Base-by-base conservation (phyloP, 2,113 vertebrate genomes). In the Etia nguti region DNA sequence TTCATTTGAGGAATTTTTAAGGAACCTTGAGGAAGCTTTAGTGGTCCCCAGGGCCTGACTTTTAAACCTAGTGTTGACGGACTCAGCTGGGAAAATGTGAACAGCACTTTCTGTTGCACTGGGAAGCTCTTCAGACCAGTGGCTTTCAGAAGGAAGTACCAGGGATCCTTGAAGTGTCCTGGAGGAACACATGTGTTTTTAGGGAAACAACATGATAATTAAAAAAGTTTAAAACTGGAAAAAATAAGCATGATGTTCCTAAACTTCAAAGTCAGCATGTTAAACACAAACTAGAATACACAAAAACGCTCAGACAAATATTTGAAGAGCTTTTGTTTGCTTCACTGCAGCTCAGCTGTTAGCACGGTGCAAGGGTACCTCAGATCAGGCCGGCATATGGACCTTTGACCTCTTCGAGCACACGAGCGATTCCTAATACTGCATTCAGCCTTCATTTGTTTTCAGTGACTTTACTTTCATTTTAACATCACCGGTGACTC, bases 391-490 rank as follows among this genome's bases (percentile, higher is more conserved):
- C 4, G 4, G 41, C 70, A 20, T 2, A 6, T 50, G 16, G 43
- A 77, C 70, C 70, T 52, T 77, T 77, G 73, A 77, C 46, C 73
- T 34, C 73, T 31, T 31, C 10, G 1, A 50, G 29, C 70, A 48
- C 43, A 73, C 13, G 20, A 4, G 52, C n/a, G 52, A 48, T 26
- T 29, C 41, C 41, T 73, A 10, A 73, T 50, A 0, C 43, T 50
- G 24, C 70, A 12, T 31, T 31, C 43, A 31, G 10, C 10, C 24
- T 50, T 4, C 0, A 50, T 50, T 75, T 75, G 26, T 77, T 77
- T 31, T 77, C 43, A 77, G 18, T 77, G 24, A 31, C 43, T 77
- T 75, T 75, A 48, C 43, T 75, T 75, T 48, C 24, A 77, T 77
- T 77, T 50, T 75, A 75, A 48, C 24, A 29, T 16, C 41, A 18